Evolutionary conservation across 2,797 vertebrate genomes (phyloP), one percentile per base, ranked within the genome.

Genomic region (Tympanoctomys barrerae): DNA sequence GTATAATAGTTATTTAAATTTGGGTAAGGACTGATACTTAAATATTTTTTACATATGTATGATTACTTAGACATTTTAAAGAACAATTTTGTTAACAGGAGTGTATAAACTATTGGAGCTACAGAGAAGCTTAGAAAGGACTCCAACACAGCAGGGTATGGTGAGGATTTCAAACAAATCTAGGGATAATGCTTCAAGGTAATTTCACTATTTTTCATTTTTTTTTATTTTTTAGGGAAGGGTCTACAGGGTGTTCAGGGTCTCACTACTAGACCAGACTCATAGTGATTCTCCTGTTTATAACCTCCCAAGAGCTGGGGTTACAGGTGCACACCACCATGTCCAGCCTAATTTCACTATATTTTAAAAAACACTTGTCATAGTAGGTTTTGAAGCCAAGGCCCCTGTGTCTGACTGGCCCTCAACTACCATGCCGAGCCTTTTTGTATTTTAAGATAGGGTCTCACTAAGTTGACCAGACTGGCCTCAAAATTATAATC

Each of bases 21-120:
- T 49, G 91, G 90, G 52, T 81, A 91, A 83, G 46, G 78, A 33
- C 70, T 79, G 49, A 84, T 57, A 75, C n/a, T 85, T 61, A 86
- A 90, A 66, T 91, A 59, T 61, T 90, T 26, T 70, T 87, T 91
- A 83, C 22, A 71, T 4, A 31, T 81, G n/a, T 46, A 81, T 75
- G 42, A 57, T 22, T 82, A 85, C 62, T 87, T 62, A 95, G 14
- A 70, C 73, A 86, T 79, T 85, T 81, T n/a, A 88, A 78, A 68
- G 5, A 87, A n/a, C 46, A 22, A 79, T 61, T 84, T 89, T 90
- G 64, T 92, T 83, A 71, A 18, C 10, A 88, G 31, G 87, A 28
- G 84, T 92, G 14, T 88, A 49, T 62, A 68, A 91, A 70, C 24
- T 52, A 28, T 13, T 90, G 4, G 24, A 83, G 46, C 64, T 54